Evolutionary conservation across 2,113 vertebrate genomes (phyloP).

Genomic region (Heterocephalus glaber): DNA sequence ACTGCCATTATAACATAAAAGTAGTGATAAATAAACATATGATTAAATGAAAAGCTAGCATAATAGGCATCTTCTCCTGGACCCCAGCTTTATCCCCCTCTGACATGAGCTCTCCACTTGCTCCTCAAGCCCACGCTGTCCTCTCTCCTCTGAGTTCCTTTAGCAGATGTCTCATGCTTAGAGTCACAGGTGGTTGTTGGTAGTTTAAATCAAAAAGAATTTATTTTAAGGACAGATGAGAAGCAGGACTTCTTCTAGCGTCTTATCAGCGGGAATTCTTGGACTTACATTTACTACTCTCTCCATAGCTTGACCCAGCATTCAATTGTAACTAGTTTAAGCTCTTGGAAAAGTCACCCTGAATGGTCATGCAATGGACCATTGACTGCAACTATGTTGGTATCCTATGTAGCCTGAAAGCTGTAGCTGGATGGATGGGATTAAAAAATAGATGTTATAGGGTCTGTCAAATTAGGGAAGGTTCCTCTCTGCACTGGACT

Average conservation of each 20-base stretch:
- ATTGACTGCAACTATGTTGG: neutral
- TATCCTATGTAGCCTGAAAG: neutral
- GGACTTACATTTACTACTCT: neutral
- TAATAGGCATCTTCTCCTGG: neutral
- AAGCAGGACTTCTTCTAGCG: neutral
- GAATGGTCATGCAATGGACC: neutral
- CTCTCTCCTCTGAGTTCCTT: neutral
- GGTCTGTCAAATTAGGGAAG: neutral
- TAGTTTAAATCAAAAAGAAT: neutral
- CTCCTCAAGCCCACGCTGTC: no score
- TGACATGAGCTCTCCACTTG: neutral
- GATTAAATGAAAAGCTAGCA: neutral
- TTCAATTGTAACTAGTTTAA: neutral
- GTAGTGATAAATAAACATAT: neutral
- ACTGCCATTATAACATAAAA: neutral
- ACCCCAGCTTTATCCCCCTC: neutral
- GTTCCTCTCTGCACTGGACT: neutral
- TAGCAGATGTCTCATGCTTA: neutral
- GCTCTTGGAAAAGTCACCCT: neutral
- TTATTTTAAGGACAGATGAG: neutral
- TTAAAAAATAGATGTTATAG: neutral
- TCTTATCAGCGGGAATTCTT: neutral
- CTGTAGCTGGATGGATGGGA: neutral
- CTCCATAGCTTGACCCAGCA: neutral
- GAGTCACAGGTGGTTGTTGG: neutral